These are phyloP conservation scores for Erpornis zantholeuca DNA, from an alignment of 2,113 vertebrate genomes.

Conservation along the genomic window DNA sequence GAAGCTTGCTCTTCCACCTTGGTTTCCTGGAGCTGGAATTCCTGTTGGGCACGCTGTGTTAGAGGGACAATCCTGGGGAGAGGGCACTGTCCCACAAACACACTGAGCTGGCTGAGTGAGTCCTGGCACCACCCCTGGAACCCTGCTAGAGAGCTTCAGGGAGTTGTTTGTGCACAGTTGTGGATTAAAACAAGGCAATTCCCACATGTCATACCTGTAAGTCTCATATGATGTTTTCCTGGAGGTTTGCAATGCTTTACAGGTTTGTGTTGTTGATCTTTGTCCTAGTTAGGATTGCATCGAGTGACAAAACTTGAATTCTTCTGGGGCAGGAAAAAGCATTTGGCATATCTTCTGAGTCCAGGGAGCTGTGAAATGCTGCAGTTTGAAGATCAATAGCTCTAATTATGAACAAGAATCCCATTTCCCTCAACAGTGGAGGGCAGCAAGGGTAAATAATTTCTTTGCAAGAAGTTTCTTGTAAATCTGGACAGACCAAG, in stretches of 20 bases:
- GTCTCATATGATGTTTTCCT: not conserved
- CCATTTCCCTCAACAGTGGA: not conserved
- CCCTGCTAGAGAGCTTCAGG: not conserved
- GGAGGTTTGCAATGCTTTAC: not conserved
- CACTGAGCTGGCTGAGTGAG: not conserved
- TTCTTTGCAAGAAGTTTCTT: not conserved
- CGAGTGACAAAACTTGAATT: not conserved
- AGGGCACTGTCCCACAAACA: not conserved
- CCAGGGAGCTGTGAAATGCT: not conserved
- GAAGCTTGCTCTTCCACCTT: not conserved
- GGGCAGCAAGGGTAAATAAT: not conserved
- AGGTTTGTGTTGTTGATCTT: not conserved
- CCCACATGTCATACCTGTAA: not conserved
- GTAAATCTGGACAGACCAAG: not conserved
- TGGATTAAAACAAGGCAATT: not conserved
- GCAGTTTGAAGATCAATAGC: not conserved
- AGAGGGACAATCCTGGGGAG: not conserved
- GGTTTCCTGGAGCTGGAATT: not conserved
- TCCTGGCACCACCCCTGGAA: not conserved
- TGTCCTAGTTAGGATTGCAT: not conserved
- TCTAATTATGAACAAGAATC: constrained; percentile 2
- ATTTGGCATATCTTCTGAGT: not conserved
- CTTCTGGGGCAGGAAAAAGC: not conserved
- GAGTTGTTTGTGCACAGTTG: not conserved
- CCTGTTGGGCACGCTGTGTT: not conserved